Percentiles rank a stretch among this genome's conserved stretches.
Evolutionary conservation across 2,797 vertebrate species (phyloP).

Genomic region (Rhynchotus rufescens): DNA sequence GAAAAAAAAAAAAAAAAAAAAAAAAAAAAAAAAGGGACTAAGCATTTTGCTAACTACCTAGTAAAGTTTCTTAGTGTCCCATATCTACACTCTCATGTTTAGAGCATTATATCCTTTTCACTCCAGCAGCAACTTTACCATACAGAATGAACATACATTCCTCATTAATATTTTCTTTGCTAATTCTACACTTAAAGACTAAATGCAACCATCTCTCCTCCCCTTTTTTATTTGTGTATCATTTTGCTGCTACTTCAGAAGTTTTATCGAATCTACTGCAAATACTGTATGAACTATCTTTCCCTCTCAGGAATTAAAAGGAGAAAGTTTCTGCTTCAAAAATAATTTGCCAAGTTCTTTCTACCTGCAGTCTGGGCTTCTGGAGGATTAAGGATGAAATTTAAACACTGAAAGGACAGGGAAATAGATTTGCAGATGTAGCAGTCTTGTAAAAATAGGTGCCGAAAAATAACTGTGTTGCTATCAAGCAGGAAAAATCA

Average conservation of each 20-base stretch:
- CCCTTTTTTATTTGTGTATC: not conserved
- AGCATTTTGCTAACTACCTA: not conserved
- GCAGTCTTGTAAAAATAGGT: not conserved
- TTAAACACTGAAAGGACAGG: not conserved
- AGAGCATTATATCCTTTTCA: not conserved
- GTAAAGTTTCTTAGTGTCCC: not conserved
- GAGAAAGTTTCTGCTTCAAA: not conserved
- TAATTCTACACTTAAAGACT: not conserved
- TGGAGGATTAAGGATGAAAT: constrained; percentile 17
- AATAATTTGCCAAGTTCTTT: not conserved
- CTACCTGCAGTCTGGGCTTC: not conserved
- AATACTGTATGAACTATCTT: not conserved
- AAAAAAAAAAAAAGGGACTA: not conserved
- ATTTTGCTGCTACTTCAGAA: not conserved
- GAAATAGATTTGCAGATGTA: constrained; percentile 39
- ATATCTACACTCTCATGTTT: not conserved
- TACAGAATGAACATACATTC: rapidly evolving
- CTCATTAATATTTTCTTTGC: not conserved
- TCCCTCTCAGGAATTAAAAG: not conserved
- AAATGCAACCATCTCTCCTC: not conserved
- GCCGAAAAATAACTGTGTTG: not conserved
- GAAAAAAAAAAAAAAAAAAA: too few species aligned
- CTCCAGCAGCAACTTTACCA: not conserved
- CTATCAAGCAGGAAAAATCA: not conserved
- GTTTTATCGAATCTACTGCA: not conserved